phyloP scores from a whole-genome alignment of 2,888 invertebrate genomes.

The Cetonia aurata region DNA sequence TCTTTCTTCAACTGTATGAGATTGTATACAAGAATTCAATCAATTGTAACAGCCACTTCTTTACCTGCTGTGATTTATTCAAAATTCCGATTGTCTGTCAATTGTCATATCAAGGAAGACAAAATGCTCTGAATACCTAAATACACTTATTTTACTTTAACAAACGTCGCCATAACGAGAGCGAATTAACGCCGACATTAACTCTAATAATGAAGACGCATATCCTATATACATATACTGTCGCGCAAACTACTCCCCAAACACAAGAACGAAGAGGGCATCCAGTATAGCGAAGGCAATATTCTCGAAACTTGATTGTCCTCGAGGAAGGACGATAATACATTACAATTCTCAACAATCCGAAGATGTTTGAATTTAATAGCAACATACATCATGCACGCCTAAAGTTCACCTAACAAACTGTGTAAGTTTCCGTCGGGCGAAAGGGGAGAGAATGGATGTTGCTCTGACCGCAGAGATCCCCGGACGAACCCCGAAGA shows the following conservation, averaged over 20 bases:
- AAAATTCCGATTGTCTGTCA: too few relatives aligned
- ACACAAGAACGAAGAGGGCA: too few relatives aligned
- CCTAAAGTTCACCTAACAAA: slow-evolving; percentile 64
- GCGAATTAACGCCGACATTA: slow-evolving; percentile 13
- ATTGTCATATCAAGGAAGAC: too few relatives aligned
- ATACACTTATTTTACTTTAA: neutral
- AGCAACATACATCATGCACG: slow-evolving; percentile 67
- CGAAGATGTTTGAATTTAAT: slow-evolving; percentile 68
- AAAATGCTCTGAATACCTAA: too few relatives aligned
- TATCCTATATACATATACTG: neutral
- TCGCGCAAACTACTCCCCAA: too few relatives aligned
- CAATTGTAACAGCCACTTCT: too few relatives aligned
- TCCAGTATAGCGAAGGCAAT: slow-evolving; percentile 18
- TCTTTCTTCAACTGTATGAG: too few relatives aligned
- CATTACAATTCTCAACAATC: slow-evolving; percentile 67
- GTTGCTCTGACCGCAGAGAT: slow-evolving; percentile 66
- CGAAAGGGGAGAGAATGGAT: slow-evolving; percentile 62
- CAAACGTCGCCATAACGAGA: neutral
- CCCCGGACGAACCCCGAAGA: slow-evolving; percentile 63
- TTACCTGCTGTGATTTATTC: too few relatives aligned
- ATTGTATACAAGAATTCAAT: too few relatives aligned
- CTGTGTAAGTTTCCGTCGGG: slow-evolving; percentile 53
- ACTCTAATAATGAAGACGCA: slow-evolving; percentile 21
- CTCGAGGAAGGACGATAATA: slow-evolving; percentile 62
- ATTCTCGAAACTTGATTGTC: slow-evolving; percentile 51